Evolutionary conservation across 2,113 vertebrate genomes (phyloP), one percentile per base, ranked within the genome.

Genomic region (Thalassoma bifasciatum): DNA sequence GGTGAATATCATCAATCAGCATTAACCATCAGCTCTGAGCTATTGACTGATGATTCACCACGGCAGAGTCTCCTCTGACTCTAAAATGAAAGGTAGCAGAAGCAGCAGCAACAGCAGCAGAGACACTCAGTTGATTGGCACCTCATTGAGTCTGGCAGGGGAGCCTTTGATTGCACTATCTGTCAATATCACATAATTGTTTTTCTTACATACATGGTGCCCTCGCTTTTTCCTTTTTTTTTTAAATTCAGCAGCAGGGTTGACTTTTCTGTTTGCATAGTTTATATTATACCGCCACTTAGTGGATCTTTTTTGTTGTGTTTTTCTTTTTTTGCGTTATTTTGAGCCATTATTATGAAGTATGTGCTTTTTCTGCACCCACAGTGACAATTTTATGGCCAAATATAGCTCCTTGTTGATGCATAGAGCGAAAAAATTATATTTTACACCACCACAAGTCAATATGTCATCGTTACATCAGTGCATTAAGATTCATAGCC

Each of bases 61-160:
- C 19, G 54, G 78, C 77, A 87, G 85, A 86, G 86, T 91, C 91
- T 86, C 81, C 72, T 85, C 86, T 76, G 92, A 88, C 88, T 88
- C 87, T 72, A 22, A 92, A 92, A 93, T 93, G 90, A 94, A 92
- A 94, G 89, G 86, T 86, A 85, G 86, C 73, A 70, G 81, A 81
- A 51, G 77, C 73, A 11, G 62, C 73, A 5, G 73, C 70, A 56
- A 76, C 63, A 23, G 82, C 85, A 85, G 83, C 89, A 91, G 82
- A 91, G 90, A 89, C 90, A 88, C 83, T 86, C 81, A 77, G 77
- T 89, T 94, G 93, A 94, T 95, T 95, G 94, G 92, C 92, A 93
- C 88, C 92, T 89, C 86, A 91, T 93, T 83, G 93, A 90, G 92
- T 92, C 86, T 87, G 85, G 79, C 88, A 75, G 91, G 87, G 91